These are phyloP conservation scores for Apogon hyalosoma DNA, from an alignment of 2,797 vertebrate genomes.

Conservation along the genomic window DNA sequence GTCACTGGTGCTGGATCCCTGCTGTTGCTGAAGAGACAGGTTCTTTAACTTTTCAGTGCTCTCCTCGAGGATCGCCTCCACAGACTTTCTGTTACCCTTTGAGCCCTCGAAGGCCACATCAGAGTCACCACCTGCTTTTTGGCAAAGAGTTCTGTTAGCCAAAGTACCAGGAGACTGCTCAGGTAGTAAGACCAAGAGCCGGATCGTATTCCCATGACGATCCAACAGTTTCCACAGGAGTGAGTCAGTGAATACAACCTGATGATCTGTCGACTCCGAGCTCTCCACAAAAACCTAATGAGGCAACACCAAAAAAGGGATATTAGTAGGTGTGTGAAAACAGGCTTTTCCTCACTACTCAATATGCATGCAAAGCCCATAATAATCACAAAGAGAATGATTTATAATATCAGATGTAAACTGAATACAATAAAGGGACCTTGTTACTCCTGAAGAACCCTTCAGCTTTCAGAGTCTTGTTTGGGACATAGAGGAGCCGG, in stretches of 20 bases:
- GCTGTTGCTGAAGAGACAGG: constrained; percentile 90
- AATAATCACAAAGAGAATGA: too few species aligned
- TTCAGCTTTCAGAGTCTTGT: constrained; percentile 97
- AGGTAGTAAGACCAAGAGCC: constrained; percentile 92
- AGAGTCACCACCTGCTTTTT: constrained; percentile 86
- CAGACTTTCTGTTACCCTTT: constrained; percentile 90
- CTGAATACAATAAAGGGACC: constrained; percentile 74
- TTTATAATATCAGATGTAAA: not conserved
- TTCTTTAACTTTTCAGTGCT: constrained; percentile 98
- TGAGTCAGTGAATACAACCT: constrained; percentile 92
- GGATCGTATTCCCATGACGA: constrained; percentile 97
- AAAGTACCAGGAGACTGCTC: constrained; percentile 92
- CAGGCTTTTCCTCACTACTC: not conserved
- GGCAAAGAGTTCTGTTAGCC: constrained; percentile 86
- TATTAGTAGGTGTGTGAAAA: not conserved
- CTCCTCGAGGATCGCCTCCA: constrained; percentile 97
- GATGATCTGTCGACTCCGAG: constrained; percentile 91
- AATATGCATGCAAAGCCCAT: too few species aligned
- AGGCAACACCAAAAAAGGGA: constrained; percentile 18
- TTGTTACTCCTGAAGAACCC: constrained; percentile 99
- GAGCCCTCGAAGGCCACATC: constrained; percentile 87
- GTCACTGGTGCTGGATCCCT: constrained; percentile 90
- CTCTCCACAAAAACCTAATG: constrained; percentile 96
- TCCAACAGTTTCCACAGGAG: constrained; percentile 97
- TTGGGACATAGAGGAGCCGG: constrained; percentile 92